Percentiles rank a stretch among this genome's conserved stretches.
phyloP scores from a whole-genome alignment of 2,888 invertebrate genomes.

The Stenotaenia linearis region DNA sequence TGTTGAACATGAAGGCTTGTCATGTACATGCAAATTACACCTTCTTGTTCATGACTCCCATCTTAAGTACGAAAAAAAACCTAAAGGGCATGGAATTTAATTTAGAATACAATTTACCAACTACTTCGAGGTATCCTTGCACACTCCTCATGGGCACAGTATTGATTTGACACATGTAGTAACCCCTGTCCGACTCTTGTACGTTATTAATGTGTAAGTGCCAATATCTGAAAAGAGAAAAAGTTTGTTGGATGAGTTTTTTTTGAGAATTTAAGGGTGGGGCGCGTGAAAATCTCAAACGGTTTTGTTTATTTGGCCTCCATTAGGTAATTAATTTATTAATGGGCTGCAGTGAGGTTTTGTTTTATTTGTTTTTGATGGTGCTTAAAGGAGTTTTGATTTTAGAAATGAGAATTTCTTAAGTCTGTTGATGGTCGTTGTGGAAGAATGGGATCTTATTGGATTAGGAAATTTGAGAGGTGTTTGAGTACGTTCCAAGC shows the following conservation, averaged over 20 bases:
- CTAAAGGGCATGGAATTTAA: no score
- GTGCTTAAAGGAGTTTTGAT: no score
- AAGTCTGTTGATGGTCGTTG: no score
- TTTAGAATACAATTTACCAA: no score
- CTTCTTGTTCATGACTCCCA: not conserved
- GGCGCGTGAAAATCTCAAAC: not conserved
- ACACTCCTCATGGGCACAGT: constrained; percentile 80
- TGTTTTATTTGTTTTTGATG: not conserved
- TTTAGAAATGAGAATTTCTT: no score
- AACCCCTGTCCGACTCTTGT: constrained; percentile 73
- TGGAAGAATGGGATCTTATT: no score
- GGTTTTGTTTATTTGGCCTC: not conserved
- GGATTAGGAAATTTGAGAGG: no score
- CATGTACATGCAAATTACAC: not conserved
- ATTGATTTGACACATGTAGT: constrained; percentile 90
- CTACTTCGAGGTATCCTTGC: constrained; percentile 79
- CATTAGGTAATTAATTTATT: not conserved
- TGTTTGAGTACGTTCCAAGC: no score
- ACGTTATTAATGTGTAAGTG: constrained; percentile 46
- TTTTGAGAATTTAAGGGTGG: not conserved
- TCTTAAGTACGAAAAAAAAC: not conserved
- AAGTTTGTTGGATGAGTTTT: not conserved
- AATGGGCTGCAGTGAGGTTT: not conserved
- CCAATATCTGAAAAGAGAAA: constrained; percentile 31
- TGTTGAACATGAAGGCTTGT: not conserved